Percentiles rank a stretch among this genome's conserved stretches.
These are phyloP conservation scores for Xenotilapia caudafasciata DNA, from an alignment of 2,113 vertebrate species.

Conservation along the genomic window DNA sequence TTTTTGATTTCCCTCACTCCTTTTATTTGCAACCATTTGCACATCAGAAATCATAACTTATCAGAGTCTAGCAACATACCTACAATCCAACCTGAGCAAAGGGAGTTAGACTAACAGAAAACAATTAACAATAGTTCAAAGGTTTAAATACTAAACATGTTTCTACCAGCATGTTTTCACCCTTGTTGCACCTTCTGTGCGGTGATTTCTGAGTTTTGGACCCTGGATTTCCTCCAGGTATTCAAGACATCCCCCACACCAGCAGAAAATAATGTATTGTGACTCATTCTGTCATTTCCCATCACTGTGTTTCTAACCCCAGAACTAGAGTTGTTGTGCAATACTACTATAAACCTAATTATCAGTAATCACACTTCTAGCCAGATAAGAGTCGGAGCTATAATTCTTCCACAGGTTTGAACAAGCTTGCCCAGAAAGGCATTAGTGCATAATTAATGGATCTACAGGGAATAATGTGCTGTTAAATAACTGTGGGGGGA, in stretches of 20 bases:
- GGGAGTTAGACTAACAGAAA: neutral
- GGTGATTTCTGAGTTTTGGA: neutral
- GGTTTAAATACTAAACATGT: neutral
- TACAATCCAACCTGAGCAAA: neutral
- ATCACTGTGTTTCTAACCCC: neutral
- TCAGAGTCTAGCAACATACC: neutral
- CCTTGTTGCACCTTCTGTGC: neutral
- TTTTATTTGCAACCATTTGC: neutral
- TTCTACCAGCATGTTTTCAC: neutral
- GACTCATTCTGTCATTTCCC: neutral
- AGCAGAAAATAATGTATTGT: neutral
- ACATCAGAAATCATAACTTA: neutral
- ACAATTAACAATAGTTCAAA: neutral
- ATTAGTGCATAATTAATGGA: constrained; percentile 16
- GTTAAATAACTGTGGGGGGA: constrained; percentile 1
- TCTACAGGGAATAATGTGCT: neutral
- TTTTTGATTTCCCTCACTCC: neutral
- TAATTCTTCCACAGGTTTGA: neutral
- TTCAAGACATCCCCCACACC: neutral
- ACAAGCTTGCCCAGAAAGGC: neutral
- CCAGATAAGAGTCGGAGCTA: neutral
- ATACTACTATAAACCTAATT: neutral
- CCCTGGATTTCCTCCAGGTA: neutral
- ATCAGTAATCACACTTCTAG: neutral
- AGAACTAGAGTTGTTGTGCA: neutral